Base-by-base conservation (phyloP, 2,888 invertebrate species). In the Agriopis marginaria region DNA sequence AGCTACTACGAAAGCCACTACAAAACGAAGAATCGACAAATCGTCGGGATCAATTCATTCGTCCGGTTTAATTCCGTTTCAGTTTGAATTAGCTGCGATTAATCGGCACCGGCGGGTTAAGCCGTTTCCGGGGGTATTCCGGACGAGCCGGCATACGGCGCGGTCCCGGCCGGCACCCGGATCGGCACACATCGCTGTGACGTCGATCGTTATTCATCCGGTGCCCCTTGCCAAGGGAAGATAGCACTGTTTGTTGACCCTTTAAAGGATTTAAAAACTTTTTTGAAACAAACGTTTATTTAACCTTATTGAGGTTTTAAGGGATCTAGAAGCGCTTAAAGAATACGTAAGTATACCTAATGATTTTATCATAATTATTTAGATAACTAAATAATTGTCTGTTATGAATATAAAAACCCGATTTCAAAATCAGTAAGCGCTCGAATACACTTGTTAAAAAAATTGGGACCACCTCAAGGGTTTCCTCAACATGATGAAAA, bases 31-130 rank as follows among this genome's bases (percentile, higher is more conserved):
- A 89, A 84, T 83, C 85, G 90, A 94, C 93, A 93, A 93, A 94
- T 93, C 86, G 92, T 89, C 82, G 86, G 92, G 93, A 89, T 93
- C 91, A 93, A 91, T 91, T 87, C 89, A 92, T 91, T 92, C 89
- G 93, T 90, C 92, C 92, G 90, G 89, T 92, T 89, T 91, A 92
- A 93, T 92, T 93, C 93, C 88, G 89, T 91, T 92, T 90, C 90
- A 86, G 93, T 90, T 90, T 87, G 91, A 91, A 92, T 93, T 93
- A 93, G 91, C 86, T 86, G 89, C 93, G 92, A 93, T 93, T 93
- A 93, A 94, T 93, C 89, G 91, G 83, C 84, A 86, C 83, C 87
- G 86, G 86, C 89, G 89, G 90, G 90, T 86, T 91, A 92, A 92
- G 90, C 92, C 90, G 81, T 63, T 76, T 80, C 82, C 68, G 67